Percentiles rank a stretch among this genome's conserved stretches.
Evolutionary conservation across 92 coral and sea anemone genomes (phyloP).

Genomic region (Plumapathes pennacea): DNA sequence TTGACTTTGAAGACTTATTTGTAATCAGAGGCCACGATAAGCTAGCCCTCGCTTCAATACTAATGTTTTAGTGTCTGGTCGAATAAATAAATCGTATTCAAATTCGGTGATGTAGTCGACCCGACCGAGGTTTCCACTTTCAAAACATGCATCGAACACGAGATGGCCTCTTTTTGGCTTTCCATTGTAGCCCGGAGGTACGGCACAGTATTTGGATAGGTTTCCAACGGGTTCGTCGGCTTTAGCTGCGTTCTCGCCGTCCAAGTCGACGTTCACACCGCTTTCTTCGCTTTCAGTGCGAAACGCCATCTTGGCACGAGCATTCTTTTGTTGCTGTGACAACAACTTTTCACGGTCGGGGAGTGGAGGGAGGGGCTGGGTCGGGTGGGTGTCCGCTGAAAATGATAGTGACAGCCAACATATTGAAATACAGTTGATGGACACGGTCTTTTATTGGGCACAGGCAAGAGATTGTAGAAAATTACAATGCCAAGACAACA

Average conservation of each 20-base stretch:
- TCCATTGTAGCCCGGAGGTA: slow-evolving; percentile 85
- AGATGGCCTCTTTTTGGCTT: slow-evolving; percentile 87
- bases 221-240: slow-evolving; percentile 92
- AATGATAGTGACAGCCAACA: too few relatives aligned
- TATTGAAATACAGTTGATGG: too few relatives aligned
- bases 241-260: slow-evolving; percentile 60
- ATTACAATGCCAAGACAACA: too few relatives aligned
- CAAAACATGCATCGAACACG: slow-evolving; percentile 95
- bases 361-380: too few relatives aligned
- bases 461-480: too few relatives aligned
- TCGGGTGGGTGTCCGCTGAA: too few relatives aligned
- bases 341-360: too few relatives aligned
- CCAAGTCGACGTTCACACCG: slow-evolving; percentile 73
- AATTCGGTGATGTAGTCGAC: slow-evolving; percentile 95
- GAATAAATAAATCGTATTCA: slow-evolving; percentile 94
- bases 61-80: slow-evolving; percentile 99
- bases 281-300: slow-evolving; percentile 77
- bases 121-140: slow-evolving; percentile 97
- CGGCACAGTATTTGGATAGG: slow-evolving; percentile 68
- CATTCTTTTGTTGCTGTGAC: too few relatives aligned
- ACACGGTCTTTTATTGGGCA: too few relatives aligned
- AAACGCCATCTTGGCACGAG: slow-evolving; percentile 92
- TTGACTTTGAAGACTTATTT: too few relatives aligned
- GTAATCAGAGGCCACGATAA: too few relatives aligned
- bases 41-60: too few relatives aligned